Evolutionary conservation across 2,113 vertebrate genomes (phyloP), one percentile per base, ranked within the genome.

Genomic region (Loxodonta africana): DNA sequence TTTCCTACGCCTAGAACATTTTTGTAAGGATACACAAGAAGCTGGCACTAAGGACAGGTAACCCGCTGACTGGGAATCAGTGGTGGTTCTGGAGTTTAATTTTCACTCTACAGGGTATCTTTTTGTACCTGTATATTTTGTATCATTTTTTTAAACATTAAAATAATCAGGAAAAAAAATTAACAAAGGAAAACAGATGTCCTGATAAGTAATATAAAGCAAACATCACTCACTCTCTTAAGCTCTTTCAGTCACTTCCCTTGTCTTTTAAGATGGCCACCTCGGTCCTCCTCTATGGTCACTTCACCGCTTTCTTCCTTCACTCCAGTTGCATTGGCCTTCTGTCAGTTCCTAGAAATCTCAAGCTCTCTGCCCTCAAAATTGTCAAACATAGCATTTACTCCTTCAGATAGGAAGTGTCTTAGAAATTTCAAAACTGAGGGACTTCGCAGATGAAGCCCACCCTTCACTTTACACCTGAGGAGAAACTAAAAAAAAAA

Each of bases 401-500:
- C 76, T 88, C 88, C n/a, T 69, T 83, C 30, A 95, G 87, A 80
- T 51, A 88, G 78, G 48, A 87, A 86, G 30, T 18, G 41, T 83
- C 57, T 67, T 88, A 20, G 21, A 65, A 86, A 95, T 89, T 94
- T 94, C 95, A 78, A 91, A 97, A 88, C 3, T 2, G 8, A 90
- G 60, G 84, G 65, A 77, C 44, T 69, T 97, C 60, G 5, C 37
- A 76, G 48, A 73, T 48, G 57, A 53, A 83, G 37, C 63, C 25
- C 33, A 73, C 44, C 28, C 21, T 26, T 93, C 62, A 44, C 18
- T 83, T 86, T 76, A 60, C 2, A 93, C 63, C 74, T 25, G 62
- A 78, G 78, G 71, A 97, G 89, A 81, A 94, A 60, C 9, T 44
- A 62, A 37, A 37, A 37, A 37, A 37, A 37, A 37, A 37, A 37